Evolutionary conservation across 2,797 vertebrate genomes (phyloP).

Genomic region (Falco concolor): DNA sequence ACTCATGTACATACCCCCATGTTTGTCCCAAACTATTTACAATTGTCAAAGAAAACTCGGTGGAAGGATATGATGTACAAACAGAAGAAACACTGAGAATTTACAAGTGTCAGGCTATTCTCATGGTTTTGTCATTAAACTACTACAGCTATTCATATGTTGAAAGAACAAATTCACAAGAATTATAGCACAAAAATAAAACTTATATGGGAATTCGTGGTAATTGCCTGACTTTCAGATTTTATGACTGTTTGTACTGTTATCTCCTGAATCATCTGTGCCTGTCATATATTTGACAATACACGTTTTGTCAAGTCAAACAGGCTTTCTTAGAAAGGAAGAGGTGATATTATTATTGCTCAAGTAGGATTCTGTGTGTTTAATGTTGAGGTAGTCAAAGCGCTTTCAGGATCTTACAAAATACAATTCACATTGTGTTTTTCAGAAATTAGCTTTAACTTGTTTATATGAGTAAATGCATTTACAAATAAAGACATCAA

Average conservation of each 20-base stretch:
- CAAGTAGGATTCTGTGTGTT: neutral
- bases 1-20: neutral
- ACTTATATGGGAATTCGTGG: neutral
- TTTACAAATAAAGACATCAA: conserved; percentile 3
- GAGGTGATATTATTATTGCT: neutral
- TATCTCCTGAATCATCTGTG: neutral
- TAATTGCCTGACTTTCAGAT: neutral
- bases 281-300: neutral
- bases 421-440: neutral
- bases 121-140: neutral
- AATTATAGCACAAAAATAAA: neutral
- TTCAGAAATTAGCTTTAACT: neutral
- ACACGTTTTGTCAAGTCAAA: neutral
- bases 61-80: neutral
- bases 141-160: neutral
- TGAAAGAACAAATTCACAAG: neutral
- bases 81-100: neutral
- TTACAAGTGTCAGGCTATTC: neutral
- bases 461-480: neutral
- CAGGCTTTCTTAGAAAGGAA: conserved; percentile 7
- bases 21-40: neutral
- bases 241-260: neutral
- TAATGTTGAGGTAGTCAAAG: neutral
- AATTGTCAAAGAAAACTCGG: neutral
- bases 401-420: neutral